Percentiles rank a stretch among this genome's conserved stretches.
phyloP scores from a whole-genome alignment of 2,113 vertebrate species.

The Vulpes lagopus region DNA sequence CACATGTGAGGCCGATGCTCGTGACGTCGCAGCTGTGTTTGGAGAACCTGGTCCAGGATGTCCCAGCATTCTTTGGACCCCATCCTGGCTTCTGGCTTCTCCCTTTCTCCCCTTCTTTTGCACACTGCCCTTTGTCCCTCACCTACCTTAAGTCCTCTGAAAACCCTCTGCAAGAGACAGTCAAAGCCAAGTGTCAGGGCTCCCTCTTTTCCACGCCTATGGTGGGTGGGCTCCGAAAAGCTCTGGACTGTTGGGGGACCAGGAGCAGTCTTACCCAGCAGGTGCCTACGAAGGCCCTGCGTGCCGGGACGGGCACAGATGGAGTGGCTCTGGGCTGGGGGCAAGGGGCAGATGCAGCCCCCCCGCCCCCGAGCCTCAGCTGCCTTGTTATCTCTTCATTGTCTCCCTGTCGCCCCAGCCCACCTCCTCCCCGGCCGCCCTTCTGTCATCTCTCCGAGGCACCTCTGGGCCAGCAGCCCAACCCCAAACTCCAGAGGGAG shows the following conservation, averaged over 20 bases:
- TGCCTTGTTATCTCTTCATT: constrained; percentile 78
- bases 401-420: constrained; percentile 61
- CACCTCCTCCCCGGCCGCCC: constrained; percentile 66
- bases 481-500: constrained; percentile 53
- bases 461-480: neutral
- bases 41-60: neutral
- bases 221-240: neutral
- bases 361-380: constrained; percentile 75
- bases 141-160: neutral
- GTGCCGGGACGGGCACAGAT: constrained; percentile 82
- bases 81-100: neutral
- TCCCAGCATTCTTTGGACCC: fast-evolving
- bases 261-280: neutral
- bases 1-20: fast-evolving
- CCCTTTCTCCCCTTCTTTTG: neutral
- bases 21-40: fast-evolving
- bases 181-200: neutral
- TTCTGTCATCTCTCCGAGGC: constrained; percentile 80
- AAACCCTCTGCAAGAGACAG: neutral
- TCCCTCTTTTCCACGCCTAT: neutral
- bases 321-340: constrained; percentile 81
- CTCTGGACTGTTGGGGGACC: neutral
- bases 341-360: constrained; percentile 77
- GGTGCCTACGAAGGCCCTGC: neutral
- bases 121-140: neutral